These are phyloP conservation scores for Alcis repandata DNA, from an alignment of 2,888 invertebrate genomes.

Conservation along the genomic window DNA sequence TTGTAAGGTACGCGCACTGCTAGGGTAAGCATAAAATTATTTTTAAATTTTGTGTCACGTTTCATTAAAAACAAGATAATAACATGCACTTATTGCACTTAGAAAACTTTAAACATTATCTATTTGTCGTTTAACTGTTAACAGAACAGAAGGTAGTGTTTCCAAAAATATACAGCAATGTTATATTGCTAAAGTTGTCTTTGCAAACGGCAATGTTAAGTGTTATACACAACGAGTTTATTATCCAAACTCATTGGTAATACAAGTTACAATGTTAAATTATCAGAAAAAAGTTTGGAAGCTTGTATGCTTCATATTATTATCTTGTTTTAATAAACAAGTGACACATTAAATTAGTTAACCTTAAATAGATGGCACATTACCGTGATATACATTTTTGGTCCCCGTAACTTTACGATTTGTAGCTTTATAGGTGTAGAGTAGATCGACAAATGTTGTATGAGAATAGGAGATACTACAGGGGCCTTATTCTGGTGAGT, in stretches of 20 bases:
- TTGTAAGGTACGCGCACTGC: neutral
- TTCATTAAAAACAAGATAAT: conserved; percentile 3
- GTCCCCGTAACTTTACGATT: conserved; percentile 72
- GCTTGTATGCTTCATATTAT: neutral
- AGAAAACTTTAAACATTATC: neutral
- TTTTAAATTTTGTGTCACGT: conserved; percentile 6
- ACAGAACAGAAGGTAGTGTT: no score
- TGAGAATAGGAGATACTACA: neutral
- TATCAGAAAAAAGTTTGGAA: no score
- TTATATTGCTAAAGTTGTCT: no score
- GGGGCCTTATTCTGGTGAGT: no score
- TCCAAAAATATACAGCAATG: no score
- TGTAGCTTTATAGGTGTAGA: conserved; percentile 33
- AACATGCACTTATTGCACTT: neutral
- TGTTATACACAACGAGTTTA: no score
- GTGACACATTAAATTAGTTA: conserved; percentile 44
- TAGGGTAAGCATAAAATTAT: conserved; percentile 18
- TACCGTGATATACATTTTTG: conserved; percentile 66
- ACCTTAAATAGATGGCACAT: conserved; percentile 73
- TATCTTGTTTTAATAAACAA: conserved; percentile 1
- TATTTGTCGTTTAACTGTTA: no score
- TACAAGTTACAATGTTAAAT: neutral
- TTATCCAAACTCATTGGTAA: no score
- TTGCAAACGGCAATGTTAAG: neutral
- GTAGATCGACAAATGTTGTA: conserved; percentile 24